Evolutionary conservation across 2,113 vertebrate genomes (phyloP), one percentile per base, ranked within the genome.

Genomic region (Sebastes schlegelii): DNA sequence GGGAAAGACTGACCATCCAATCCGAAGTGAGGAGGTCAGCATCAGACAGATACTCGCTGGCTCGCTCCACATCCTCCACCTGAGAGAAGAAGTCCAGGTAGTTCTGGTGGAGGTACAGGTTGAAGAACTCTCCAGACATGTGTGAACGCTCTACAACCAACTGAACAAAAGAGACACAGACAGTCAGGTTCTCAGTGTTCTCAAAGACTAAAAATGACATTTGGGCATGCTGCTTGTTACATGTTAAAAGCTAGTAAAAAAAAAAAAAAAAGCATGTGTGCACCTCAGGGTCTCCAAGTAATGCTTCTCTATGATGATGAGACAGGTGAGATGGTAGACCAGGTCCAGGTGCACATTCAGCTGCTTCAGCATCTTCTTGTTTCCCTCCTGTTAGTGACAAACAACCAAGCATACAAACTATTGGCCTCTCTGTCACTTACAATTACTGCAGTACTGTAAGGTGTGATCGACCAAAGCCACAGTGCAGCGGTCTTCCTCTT

Each of bases 81-180:
- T 97, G 95, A 16, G 92, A 88, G 88, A 98, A 99, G 89, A 99
- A 99, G 88, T 98, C 97, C 86, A 97, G 0, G 40, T 98, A 99
- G 95, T 99, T 99, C 92, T 99, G 98, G 74, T 99, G 98, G 77
- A 99, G 97, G 93, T 98, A 99, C 4, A 99, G 95, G 93, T 95
- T 99, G 93, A 99, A 99, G 69, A 97, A 88, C 57, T 97, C 96
- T 58, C 95, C 96, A 7, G 96, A 96, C 96, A 99, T 96, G 68
- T 98, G 97, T 0, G 97, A 98, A 68, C 96, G 98, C 92, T 99
- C 97, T 52, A 99, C 95, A 60, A 98, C 94, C 73, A 94, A 75
- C 98, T 99, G 84, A 43, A 17, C 7, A 23, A 14, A 34, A 1
- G 3, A 75, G 0, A 81, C 6, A 54, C 0, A 67, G 19, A 69